Evolutionary conservation across 2,888 invertebrate species (phyloP), one percentile per base, ranked within the genome.

Genomic region (Invenusta paracnida): DNA sequence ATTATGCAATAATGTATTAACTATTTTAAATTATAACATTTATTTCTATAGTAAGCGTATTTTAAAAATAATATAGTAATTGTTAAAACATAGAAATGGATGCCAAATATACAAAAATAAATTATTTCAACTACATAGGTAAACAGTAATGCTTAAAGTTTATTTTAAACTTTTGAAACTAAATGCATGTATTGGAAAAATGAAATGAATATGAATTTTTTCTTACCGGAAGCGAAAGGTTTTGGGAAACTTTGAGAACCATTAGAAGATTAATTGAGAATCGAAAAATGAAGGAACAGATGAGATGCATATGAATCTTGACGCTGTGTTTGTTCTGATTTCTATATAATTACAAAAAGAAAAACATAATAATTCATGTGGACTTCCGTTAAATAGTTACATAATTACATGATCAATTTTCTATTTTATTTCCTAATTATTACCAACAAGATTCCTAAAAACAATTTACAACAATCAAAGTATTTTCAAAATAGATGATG

Each of bases 281-380:
- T 31, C 92, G 90, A 17, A 93, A 87, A 67, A 92, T 91, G 87
- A 92, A 91, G 0, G 92, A 92, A 0, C 90, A 88, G 1, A 92
- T 92, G 81, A 92, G 89, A 87, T 92, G 91, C 88, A 92, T 90
- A 88, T 92, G 92, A 28, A 92, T 92, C 67, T 90, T 89, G 5
- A 92, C 90, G 5, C 92, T 89, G 79, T 11, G 17, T 48, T 48
- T 48, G 48, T 48, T 48, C 17, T 48, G 48, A 48, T 48, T 48
- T 48, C 48, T 48, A 48, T n/a, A n/a, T n/a, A n/a, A n/a, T n/a
- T n/a, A n/a, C 48, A 48, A 48, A 5, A 48, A 48, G 48, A 48
- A 48, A 48, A 48, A n/a, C n/a, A n/a, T n/a, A n/a, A n/a, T n/a
- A n/a, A n/a, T n/a, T n/a, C n/a, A n/a, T n/a, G n/a, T n/a, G n/a